phyloP scores from a whole-genome alignment of 2,888 invertebrate species.

The Charanyca ferruginea region DNA sequence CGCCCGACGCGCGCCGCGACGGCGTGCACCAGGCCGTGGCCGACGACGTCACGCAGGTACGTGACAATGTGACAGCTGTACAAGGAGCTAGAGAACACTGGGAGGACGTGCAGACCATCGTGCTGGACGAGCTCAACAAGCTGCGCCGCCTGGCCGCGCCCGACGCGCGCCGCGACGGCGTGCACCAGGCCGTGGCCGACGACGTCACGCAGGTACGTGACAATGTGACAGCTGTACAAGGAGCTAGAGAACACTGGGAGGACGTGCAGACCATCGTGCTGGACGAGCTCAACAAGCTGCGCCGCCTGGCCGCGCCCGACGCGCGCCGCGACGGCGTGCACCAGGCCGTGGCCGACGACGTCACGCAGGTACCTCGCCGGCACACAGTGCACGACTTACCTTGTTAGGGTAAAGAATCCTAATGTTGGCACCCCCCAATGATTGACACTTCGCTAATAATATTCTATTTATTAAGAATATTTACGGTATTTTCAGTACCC shows the following conservation, averaged over 20 bases:
- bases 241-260: constrained; percentile 98
- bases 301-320: constrained; percentile 92
- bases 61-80: constrained; percentile 91
- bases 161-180: constrained; percentile 93
- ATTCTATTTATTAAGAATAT: no score
- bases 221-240: constrained; percentile 93
- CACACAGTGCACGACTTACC: no score
- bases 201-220: constrained; percentile 93
- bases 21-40: constrained; percentile 98
- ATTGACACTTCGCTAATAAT: no score
- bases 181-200: constrained; percentile 97
- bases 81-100: constrained; percentile 98
- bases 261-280: constrained; percentile 98
- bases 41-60: constrained; percentile 94
- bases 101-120: constrained; percentile 98
- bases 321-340: constrained; percentile 96
- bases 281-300: constrained; percentile 97
- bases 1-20: constrained; percentile 91
- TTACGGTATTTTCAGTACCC: no score
- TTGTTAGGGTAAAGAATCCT: no score
- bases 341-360: constrained; percentile 97
- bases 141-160: constrained; percentile 93
- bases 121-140: constrained; percentile 97
- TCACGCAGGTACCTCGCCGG: constrained; percentile 92
- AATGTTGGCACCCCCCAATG: no score